These are phyloP conservation scores for Eupithecia dodoneata DNA, from an alignment of 2,888 invertebrate genomes.

Conservation along the genomic window DNA sequence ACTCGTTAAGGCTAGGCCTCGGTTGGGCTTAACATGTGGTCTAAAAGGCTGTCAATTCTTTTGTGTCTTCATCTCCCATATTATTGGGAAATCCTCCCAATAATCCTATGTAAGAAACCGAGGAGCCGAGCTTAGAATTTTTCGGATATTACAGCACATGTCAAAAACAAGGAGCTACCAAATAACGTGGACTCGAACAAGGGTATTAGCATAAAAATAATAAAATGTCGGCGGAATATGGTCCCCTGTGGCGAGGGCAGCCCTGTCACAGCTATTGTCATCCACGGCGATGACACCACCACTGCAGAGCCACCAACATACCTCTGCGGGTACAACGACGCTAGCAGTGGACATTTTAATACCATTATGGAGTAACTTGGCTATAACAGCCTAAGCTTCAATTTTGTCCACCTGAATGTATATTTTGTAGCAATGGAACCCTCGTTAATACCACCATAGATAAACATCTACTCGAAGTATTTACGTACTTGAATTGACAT, in stretches of 20 bases:
- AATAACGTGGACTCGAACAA: constrained; percentile 63
- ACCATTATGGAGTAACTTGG: neutral
- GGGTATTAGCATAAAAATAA: constrained; percentile 78
- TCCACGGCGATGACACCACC: constrained; percentile 55
- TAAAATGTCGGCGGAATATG: constrained; percentile 69
- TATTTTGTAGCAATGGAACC: neutral
- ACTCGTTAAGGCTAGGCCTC: neutral
- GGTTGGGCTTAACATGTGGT: neutral
- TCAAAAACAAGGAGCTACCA: constrained; percentile 49
- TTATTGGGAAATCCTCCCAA: neutral
- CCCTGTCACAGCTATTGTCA: constrained; percentile 71
- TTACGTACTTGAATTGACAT: constrained; percentile 29
- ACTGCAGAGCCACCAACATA: constrained; percentile 31
- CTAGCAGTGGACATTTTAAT: neutral
- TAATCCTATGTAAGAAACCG: constrained; percentile 5
- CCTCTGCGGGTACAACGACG: constrained; percentile 21
- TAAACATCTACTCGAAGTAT: constrained; percentile 32
- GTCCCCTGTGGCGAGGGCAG: constrained; percentile 60
- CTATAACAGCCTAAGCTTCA: neutral
- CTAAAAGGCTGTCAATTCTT: neutral
- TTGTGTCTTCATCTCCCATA: neutral
- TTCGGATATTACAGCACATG: constrained; percentile 33
- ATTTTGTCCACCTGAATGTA: neutral
- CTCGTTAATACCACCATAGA: constrained; percentile 15
- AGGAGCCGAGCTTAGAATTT: constrained; percentile 11